Evolutionary conservation across 2,888 invertebrate genomes (phyloP), one percentile per base, ranked within the genome.

Genomic region (Amblyjoppa proteus): DNA sequence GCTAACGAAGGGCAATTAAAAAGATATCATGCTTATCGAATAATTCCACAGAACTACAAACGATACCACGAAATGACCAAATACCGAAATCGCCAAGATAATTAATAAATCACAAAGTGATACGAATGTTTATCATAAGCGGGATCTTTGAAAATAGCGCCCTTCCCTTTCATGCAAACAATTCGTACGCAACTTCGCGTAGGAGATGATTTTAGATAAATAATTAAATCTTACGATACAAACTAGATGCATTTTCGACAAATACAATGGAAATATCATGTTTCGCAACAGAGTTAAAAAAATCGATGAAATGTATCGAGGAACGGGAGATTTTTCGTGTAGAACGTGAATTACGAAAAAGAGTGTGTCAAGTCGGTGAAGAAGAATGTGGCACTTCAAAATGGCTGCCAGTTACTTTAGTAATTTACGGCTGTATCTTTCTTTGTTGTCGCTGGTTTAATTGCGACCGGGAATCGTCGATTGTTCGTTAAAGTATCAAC

Each of bases 361-460:
- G 91, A 92, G 85, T 86, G 91, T 93, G 93, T 92, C 92, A 92
- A 93, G 92, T 93, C 92, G 86, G 91, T 89, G 90, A 90, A 90
- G 90, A 94, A 95, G 96, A 96, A 96, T 96, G 96, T 96, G 96
- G 96, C 96, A 96, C 96, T 96, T 96, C 96, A 96, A 96, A 96
- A 96, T 96, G 96, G 96, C 96, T 95, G 96, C 96, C 96, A 94
- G 94, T 93, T 93, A 93, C 93, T 93, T 92, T 93, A 92, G 93
- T 94, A 94, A 94, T 94, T 94, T 94, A 94, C 94, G 93, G 93
- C 93, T 92, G 92, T 92, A 91, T 92, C 92, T 92, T 92, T 92
- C 94, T 94, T 94, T 94, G 94, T 94, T 94, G 93, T 94, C 90
- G 90, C 87, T 88, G 88, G 89, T 89, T 89, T 90, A 90, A 91